Evolutionary conservation across 35 echinoderm and acorn worm species (phyloP).

Genomic region (Lytechinus pictus): DNA sequence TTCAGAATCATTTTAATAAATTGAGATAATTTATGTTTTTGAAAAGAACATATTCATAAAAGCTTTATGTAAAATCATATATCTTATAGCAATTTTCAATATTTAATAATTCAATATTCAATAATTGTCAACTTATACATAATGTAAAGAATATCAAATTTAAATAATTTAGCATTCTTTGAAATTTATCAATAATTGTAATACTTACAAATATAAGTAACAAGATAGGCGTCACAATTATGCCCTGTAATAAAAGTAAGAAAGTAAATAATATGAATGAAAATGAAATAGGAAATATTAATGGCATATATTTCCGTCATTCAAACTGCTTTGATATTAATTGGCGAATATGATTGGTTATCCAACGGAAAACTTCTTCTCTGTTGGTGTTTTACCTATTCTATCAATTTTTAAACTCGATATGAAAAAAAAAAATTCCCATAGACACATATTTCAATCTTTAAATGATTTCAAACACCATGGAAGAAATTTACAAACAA

Average conservation of each 20-base stretch:
- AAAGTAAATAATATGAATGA: background rate
- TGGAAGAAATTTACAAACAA: background rate
- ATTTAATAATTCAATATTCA: background rate
- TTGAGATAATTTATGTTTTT: too few species aligned
- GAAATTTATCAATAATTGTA: too few species aligned
- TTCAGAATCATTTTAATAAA: too few species aligned
- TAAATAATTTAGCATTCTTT: too few species aligned
- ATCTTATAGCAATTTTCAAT: background rate
- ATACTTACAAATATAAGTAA: constrained; percentile 93
- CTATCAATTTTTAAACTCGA: too few species aligned
- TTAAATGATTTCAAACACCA: background rate
- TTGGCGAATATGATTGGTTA: too few species aligned
- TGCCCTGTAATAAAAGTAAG: constrained; percentile 70
- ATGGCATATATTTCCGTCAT: background rate
- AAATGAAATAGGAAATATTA: background rate
- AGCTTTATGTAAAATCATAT: too few species aligned
- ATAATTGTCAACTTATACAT: background rate
- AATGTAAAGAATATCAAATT: background rate
- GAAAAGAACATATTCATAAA: too few species aligned
- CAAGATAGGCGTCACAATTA: constrained; percentile 87
- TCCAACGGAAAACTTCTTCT: too few species aligned
- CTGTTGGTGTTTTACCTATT: too few species aligned
- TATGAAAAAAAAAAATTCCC: too few species aligned
- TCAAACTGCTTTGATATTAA: background rate
- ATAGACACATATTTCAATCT: background rate